Conservation (phyloP, 2,797 vertebrate species). For the Hephaestus fuliginosus region DNA sequence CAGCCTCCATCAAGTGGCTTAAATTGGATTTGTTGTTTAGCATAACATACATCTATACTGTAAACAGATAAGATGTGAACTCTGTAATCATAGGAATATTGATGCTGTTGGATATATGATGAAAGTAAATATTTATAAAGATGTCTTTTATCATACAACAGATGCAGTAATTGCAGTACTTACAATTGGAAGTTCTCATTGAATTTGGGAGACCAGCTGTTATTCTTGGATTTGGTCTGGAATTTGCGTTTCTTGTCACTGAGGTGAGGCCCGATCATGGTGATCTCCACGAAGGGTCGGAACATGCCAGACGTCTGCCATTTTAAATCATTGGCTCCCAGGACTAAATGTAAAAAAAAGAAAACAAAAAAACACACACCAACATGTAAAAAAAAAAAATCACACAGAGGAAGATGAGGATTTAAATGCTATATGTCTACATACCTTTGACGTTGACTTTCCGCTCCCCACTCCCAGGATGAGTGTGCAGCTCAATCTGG, state of each 20-base stretch:
- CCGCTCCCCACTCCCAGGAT: slow-evolving; percentile 93
- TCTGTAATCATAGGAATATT: background rate
- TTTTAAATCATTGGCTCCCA: slow-evolving; percentile 95
- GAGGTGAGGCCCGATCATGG: slow-evolving; percentile 96
- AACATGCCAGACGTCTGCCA: slow-evolving; percentile 99
- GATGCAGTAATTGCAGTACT: slow-evolving; percentile 60
- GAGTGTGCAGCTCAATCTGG: slow-evolving; percentile 95
- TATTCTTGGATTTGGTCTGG: slow-evolving; percentile 98
- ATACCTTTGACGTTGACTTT: slow-evolving; percentile 97
- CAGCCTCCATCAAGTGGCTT: no score
- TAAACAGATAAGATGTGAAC: background rate
- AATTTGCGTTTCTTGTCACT: slow-evolving; percentile 97
- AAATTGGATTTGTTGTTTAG: no score
- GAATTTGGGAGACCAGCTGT: slow-evolving; percentile 98
- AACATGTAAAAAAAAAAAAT: background rate
- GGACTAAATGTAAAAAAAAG: slow-evolving; percentile 73
- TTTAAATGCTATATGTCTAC: background rate
- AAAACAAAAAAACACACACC: no score
- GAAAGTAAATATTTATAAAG: background rate
- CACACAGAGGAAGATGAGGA: background rate
- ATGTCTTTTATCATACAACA: background rate
- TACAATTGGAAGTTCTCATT: slow-evolving; percentile 98
- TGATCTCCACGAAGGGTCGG: slow-evolving; percentile 95
- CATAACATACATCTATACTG: background rate
- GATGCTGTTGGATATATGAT: background rate